Conservation (phyloP, 1,140 invertebrate species). For the Asobara japonica region DNA sequence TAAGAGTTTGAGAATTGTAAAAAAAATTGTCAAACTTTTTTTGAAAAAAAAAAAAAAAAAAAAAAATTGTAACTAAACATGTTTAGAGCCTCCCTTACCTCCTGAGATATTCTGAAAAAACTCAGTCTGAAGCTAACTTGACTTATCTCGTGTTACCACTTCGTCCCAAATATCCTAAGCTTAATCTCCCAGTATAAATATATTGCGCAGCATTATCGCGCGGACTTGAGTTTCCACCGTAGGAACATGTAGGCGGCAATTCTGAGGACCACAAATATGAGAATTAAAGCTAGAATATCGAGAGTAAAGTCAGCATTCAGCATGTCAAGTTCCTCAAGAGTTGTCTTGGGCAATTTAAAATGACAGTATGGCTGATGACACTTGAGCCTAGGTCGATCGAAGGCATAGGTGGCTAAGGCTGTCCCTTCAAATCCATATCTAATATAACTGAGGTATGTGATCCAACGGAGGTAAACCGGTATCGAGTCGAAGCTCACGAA, state of each 20-base stretch:
- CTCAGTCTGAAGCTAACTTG: too few relatives aligned
- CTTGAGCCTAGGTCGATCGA: slow-evolving; percentile 80
- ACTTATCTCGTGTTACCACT: too few relatives aligned
- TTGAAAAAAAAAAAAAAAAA: too few relatives aligned
- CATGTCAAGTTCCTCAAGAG: slow-evolving; percentile 91
- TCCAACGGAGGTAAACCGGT: slow-evolving; percentile 93
- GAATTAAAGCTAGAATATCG: slow-evolving; percentile 84
- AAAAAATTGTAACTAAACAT: too few relatives aligned
- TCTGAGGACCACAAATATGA: slow-evolving; percentile 89
- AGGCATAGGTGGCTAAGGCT: slow-evolving; percentile 92
- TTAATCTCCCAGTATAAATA: neutral
- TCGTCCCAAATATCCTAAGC: too few relatives aligned
- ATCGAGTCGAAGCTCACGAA: slow-evolving; percentile 98
- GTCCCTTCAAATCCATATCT: slow-evolving; percentile 96
- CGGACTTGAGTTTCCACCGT: slow-evolving; percentile 84
- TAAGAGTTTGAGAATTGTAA: too few relatives aligned
- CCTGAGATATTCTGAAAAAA: too few relatives aligned
- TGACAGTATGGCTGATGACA: slow-evolving; percentile 84
- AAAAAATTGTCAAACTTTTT: too few relatives aligned
- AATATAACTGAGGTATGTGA: slow-evolving; percentile 95
- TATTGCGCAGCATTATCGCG: slow-evolving; percentile 68
- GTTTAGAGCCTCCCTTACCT: too few relatives aligned
- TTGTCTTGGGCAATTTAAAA: slow-evolving; percentile 88
- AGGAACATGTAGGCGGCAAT: slow-evolving; percentile 91
- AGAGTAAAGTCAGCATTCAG: slow-evolving; percentile 78